phyloP scores from a whole-genome alignment of 35 echinoderm and acorn worm species.

The Apostichopus parvimensis region DNA sequence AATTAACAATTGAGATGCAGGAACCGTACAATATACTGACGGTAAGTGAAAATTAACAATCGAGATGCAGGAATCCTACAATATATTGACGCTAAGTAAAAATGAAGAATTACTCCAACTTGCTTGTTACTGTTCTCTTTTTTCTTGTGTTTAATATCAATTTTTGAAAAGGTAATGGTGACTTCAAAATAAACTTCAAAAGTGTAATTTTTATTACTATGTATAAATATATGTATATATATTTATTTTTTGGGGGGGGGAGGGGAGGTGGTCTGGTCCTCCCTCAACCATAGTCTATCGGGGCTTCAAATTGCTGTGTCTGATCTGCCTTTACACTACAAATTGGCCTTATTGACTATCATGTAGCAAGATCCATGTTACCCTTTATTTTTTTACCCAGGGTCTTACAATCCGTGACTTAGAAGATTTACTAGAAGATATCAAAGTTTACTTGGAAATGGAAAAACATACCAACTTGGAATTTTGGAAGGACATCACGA shows the following conservation, averaged over 20 bases:
- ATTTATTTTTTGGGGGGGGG: too few relatives aligned
- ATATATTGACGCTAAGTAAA: slow-evolving; percentile 70
- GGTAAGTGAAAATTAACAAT: slow-evolving; percentile 56
- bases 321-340: too few relatives aligned
- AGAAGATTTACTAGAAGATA: slow-evolving; percentile 94
- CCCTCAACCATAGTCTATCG: too few relatives aligned
- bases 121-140: too few relatives aligned
- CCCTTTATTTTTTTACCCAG: slow-evolving; percentile 41
- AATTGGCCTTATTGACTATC: too few relatives aligned
- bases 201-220: too few relatives aligned
- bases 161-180: too few relatives aligned
- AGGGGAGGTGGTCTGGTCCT: too few relatives aligned
- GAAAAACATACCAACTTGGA: slow-evolving; percentile 88
- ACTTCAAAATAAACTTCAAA: too few relatives aligned
- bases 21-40: slow-evolving; percentile 93
- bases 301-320: too few relatives aligned
- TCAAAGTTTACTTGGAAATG: slow-evolving; percentile 90
- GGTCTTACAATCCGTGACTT: slow-evolving; percentile 87
- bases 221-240: too few relatives aligned
- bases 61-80: slow-evolving; percentile 96
- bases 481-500: slow-evolving; percentile 96
- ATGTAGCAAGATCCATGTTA: background rate
- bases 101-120: background rate
- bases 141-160: too few relatives aligned
- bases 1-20: slow-evolving; percentile 92